These are phyloP conservation scores for Rhodophaea formosa DNA, from an alignment of 2,888 invertebrate genomes.

Conservation along the genomic window DNA sequence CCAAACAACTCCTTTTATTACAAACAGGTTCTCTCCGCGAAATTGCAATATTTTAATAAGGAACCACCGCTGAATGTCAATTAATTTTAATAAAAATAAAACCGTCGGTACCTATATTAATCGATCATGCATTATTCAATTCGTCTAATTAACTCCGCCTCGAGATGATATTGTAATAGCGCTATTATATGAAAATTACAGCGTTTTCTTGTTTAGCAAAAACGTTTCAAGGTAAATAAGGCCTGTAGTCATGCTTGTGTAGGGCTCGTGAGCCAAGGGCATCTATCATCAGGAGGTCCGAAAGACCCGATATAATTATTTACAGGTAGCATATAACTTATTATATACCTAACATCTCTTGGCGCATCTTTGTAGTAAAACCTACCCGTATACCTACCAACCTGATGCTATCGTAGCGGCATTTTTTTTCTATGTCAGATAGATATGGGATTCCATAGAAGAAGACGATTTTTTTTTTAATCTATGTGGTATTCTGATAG, in stretches of 20 bases:
- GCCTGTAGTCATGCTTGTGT: background rate
- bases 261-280: too few species aligned
- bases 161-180: constrained; percentile 36
- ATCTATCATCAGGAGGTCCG: too few species aligned
- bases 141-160: constrained; percentile 43
- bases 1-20: constrained; percentile 50
- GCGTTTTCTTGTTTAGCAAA: constrained; percentile 7
- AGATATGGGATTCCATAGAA: too few species aligned
- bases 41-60: constrained; percentile 71
- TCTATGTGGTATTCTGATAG: too few species aligned
- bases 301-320: too few species aligned
- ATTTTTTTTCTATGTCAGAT: too few species aligned
- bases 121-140: constrained; percentile 59
- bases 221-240: background rate
- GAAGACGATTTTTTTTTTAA: too few species aligned
- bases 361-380: too few species aligned
- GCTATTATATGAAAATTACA: constrained; percentile 42
- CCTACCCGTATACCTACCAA: too few species aligned
- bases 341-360: too few species aligned
- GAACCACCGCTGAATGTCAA: constrained; percentile 61
- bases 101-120: constrained; percentile 50
- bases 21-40: constrained; percentile 67
- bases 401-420: too few species aligned
- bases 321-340: too few species aligned
- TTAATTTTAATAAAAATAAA: constrained; percentile 62